A percentile compares a stretch with the other conserved stretches of the same genome.
These are phyloP conservation scores for Parus major DNA, from an alignment of 2,113 vertebrate species.

Conservation along the genomic window DNA sequence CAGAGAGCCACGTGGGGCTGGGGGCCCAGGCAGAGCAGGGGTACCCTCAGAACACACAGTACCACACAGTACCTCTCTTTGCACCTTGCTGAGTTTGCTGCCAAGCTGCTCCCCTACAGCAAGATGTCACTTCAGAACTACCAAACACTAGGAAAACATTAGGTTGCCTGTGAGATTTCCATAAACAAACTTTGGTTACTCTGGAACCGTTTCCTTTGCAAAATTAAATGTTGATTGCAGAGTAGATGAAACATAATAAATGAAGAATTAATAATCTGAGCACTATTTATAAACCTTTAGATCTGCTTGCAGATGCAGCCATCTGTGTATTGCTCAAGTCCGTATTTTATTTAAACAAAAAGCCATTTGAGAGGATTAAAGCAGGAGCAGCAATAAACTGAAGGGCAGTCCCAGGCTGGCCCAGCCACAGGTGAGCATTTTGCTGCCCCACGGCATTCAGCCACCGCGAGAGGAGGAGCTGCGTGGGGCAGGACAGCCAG, in stretches of 20 bases:
- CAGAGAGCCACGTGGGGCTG: fast-evolving
- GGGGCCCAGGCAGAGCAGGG: neutral
- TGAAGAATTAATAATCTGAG: slow-evolving; percentile 64
- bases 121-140: neutral
- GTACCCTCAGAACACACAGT: neutral
- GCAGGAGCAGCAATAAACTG: neutral
- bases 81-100: neutral
- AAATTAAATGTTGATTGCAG: slow-evolving; percentile 24
- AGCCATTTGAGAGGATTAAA: slow-evolving; percentile 49
- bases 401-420: neutral
- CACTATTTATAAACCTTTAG: slow-evolving; percentile 48
- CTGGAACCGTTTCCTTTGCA: neutral
- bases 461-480: neutral
- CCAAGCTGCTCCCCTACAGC: neutral
- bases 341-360: slow-evolving; percentile 57
- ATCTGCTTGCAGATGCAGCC: slow-evolving; percentile 17
- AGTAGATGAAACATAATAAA: slow-evolving; percentile 39
- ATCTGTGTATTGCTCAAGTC: slow-evolving; percentile 50
- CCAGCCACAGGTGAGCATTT: neutral
- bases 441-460: neutral
- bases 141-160: neutral
- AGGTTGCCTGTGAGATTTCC: neutral
- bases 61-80: neutral
- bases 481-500: neutral
- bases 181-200: slow-evolving; percentile 15